Percentiles rank a stretch among this genome's conserved stretches.
These are phyloP conservation scores for Lithobius niger DNA, from an alignment of 1,140 invertebrate species.

Conservation along the genomic window DNA sequence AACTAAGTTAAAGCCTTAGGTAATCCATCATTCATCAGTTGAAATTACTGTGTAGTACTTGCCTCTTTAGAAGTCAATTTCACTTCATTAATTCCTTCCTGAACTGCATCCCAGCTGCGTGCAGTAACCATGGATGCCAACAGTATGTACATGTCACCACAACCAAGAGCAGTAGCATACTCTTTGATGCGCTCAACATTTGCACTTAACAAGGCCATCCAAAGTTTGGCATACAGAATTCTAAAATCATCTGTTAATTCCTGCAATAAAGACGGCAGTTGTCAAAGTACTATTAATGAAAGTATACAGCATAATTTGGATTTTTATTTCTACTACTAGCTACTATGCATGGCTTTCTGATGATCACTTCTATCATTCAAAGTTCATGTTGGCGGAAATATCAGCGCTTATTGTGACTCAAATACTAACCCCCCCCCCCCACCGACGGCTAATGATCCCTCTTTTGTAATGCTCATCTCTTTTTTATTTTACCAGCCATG, in stretches of 20 bases:
- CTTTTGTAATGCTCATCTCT: no score
- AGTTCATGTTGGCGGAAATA: no score
- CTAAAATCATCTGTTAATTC: conserved; percentile 73
- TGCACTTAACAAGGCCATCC: conserved; percentile 77
- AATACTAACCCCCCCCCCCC: no score
- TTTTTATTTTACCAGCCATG: no score
- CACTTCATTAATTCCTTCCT: conserved; percentile 62
- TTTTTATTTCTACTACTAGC: no score
- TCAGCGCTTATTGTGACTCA: no score
- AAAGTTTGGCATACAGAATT: conserved; percentile 82
- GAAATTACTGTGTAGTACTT: conserved; percentile 17
- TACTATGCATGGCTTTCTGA: no score
- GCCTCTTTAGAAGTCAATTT: conserved; percentile 55
- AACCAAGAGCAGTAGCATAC: conserved; percentile 63
- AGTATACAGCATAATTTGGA: no score
- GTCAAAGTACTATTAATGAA: no score
- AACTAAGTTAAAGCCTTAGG: conserved; percentile 4
- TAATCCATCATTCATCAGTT: neutral
- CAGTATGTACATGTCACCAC: conserved; percentile 69
- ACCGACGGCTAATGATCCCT: no score
- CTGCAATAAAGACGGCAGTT: conserved; percentile 44
- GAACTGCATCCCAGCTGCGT: conserved; percentile 78
- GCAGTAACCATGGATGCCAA: conserved; percentile 94
- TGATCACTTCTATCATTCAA: no score
- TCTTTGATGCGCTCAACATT: conserved; percentile 63